Evolutionary conservation across 2,797 vertebrate genomes (phyloP).

Genomic region (Orestias chungarensis): DNA sequence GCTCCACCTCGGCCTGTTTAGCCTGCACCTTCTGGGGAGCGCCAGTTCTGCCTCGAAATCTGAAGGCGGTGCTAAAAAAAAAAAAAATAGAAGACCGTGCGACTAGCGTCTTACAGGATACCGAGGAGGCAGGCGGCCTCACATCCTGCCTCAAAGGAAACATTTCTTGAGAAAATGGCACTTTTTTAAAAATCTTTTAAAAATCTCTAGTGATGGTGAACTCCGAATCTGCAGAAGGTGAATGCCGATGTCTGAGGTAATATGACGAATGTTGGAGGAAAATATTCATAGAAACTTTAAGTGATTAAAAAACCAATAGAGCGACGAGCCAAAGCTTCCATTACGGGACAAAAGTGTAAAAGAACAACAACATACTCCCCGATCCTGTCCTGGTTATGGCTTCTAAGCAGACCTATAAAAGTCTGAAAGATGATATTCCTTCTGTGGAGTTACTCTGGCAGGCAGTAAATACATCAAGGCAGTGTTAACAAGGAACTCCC

Average conservation of each 20-base stretch:
- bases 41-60: conserved; percentile 40
- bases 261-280: conserved; percentile 33
- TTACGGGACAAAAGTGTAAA: conserved; percentile 27
- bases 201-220: conserved; percentile 22
- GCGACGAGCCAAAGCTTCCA: conserved; percentile 37
- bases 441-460: conserved; percentile 35
- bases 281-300: conserved; percentile 60
- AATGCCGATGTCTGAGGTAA: not conserved
- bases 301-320: conserved; percentile 49
- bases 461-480: conserved; percentile 47
- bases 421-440: conserved; percentile 39
- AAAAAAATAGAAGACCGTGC: conserved; percentile 36
- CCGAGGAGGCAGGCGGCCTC: conserved; percentile 70
- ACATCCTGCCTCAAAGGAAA: conserved; percentile 76
- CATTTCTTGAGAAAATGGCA: conserved; percentile 55
- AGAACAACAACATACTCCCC: conserved; percentile 25
- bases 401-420: conserved; percentile 57
- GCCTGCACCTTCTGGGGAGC: conserved; percentile 22
- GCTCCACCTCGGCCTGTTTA: conserved; percentile 30
- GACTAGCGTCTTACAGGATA: conserved; percentile 78
- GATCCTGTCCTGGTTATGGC: conserved; percentile 45
- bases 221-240: not conserved
- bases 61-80: conserved; percentile 29
- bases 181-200: not conserved
- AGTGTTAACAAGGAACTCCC: conserved; percentile 37